Conservation (phyloP, 1,140 invertebrate genomes). For the Mizuhopecten yessoensis region DNA sequence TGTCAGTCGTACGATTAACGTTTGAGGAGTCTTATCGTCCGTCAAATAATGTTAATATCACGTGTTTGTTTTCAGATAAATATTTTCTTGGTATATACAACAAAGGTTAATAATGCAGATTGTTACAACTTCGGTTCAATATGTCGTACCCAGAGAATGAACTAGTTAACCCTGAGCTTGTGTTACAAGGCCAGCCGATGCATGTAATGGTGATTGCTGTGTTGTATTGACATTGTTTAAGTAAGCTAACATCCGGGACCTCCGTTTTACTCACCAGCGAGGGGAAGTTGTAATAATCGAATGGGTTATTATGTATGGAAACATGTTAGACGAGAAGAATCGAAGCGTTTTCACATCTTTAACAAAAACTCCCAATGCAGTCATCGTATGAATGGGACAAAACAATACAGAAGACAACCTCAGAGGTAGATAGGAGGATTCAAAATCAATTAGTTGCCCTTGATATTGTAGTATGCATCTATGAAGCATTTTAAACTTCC, state of each 20-base stretch:
- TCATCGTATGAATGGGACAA: neutral
- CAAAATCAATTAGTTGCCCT: neutral
- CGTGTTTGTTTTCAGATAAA: too few species aligned
- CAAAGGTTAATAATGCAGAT: too few species aligned
- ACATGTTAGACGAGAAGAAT: neutral
- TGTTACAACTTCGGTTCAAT: too few species aligned
- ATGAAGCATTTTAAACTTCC: neutral
- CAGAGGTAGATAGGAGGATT: neutral
- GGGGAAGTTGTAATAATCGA: neutral
- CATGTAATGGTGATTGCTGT: neutral
- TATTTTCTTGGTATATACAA: too few species aligned
- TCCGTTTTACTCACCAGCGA: neutral
- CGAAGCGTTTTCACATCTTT: neutral
- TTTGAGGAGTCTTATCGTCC: neutral
- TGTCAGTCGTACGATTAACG: neutral
- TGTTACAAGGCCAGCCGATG: neutral
- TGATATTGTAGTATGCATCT: neutral
- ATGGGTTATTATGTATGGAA: neutral
- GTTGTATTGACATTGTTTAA: neutral
- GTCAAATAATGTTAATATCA: too few species aligned
- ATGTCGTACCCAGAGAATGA: neutral
- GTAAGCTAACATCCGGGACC: constrained; percentile 4
- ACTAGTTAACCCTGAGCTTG: neutral
- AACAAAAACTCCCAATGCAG: neutral
- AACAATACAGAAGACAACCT: neutral